A percentile compares a stretch with the other conserved stretches of the same genome.
Evolutionary conservation across 2,113 vertebrate species (phyloP).

Genomic region (Panthera uncia): DNA sequence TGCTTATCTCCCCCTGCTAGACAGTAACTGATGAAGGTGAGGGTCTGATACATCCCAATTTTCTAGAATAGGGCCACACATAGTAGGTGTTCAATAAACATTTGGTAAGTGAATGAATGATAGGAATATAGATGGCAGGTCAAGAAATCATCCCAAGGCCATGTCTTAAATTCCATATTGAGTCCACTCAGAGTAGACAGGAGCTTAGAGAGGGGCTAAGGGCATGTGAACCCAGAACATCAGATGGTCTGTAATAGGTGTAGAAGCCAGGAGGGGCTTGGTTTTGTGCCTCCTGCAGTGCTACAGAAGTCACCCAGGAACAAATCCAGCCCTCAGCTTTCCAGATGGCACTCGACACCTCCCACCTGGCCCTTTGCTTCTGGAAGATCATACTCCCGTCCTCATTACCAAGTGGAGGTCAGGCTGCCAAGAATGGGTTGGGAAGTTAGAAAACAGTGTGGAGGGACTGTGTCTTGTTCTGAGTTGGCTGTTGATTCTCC

Average conservation of each 20-base stretch:
- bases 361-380: background rate
- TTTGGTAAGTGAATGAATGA: background rate
- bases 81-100: background rate
- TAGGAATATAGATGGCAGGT: background rate
- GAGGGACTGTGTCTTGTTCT: background rate
- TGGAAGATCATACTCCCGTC: background rate
- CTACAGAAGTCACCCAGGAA: background rate
- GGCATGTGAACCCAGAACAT: no score
- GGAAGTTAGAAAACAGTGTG: background rate
- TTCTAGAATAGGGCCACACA: background rate
- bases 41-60: background rate
- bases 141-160: background rate
- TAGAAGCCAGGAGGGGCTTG: background rate
- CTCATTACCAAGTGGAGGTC: background rate
- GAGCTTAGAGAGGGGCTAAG: background rate
- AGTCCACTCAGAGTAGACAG: background rate
- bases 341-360: background rate
- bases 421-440: fast-evolving
- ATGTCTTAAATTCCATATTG: background rate
- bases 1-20: background rate
- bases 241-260: no score
- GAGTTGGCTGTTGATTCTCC: background rate
- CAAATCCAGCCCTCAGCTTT: background rate
- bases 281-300: background rate
- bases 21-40: background rate